Percentiles rank a stretch among this genome's conserved stretches.
phyloP scores from a whole-genome alignment of 1,140 invertebrate species.

The Drosophila lacertosa region DNA sequence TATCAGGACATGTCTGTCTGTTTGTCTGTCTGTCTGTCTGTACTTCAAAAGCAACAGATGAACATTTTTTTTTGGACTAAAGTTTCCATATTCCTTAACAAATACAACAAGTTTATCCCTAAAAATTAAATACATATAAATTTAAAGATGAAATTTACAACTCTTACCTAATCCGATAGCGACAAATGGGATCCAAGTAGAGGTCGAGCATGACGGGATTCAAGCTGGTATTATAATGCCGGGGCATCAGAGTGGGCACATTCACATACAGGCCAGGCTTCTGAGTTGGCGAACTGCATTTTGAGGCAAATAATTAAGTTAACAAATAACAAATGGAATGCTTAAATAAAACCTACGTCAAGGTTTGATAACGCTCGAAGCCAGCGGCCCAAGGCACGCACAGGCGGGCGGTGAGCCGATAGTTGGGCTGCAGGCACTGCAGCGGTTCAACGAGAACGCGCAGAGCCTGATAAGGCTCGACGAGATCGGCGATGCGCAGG shows the following conservation, averaged over 20 bases:
- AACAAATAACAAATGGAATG: too few relatives aligned
- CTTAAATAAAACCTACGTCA: conserved; percentile 84
- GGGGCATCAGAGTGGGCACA: conserved; percentile 84
- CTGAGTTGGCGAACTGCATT: conserved; percentile 47
- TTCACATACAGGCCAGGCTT: conserved; percentile 85
- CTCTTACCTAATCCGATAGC: conserved; percentile 86
- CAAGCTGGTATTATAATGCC: conserved; percentile 67
- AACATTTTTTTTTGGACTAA: too few relatives aligned
- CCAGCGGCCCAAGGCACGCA: conserved; percentile 87
- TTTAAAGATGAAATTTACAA: too few relatives aligned
- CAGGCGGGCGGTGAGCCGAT: conserved; percentile 87
- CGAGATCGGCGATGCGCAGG: conserved; percentile 85
- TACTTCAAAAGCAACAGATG: too few relatives aligned
- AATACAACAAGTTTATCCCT: too few relatives aligned
- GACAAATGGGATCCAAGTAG: conserved; percentile 86
- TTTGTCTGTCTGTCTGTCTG: too few relatives aligned
- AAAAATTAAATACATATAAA: too few relatives aligned
- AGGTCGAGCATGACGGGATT: conserved; percentile 84
- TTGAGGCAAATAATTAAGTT: background rate
- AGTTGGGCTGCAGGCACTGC: conserved; percentile 82
- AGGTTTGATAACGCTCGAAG: conserved; percentile 86
- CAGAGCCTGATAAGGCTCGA: conserved; percentile 86
- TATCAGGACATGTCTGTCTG: too few relatives aligned
- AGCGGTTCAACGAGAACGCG: conserved; percentile 86
- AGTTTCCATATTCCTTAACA: too few relatives aligned